Conservation (phyloP, 64 coral and sea anemone genomes). For the Hydrozoanthus tunicans region DNA sequence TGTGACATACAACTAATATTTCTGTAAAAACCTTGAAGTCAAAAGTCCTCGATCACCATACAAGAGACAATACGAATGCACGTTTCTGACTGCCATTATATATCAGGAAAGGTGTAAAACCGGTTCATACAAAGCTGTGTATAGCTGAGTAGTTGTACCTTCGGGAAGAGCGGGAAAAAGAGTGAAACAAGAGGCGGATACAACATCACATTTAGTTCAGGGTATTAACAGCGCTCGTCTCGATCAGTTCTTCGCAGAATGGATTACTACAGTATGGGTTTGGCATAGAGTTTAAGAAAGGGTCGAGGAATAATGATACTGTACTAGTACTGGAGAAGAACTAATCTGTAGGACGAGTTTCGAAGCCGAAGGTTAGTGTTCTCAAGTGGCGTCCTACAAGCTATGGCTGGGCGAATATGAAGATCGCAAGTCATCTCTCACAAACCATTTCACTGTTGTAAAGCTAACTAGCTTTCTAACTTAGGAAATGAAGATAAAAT, state of each 20-base stretch:
- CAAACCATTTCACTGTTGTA: not conserved
- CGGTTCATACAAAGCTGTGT: not conserved
- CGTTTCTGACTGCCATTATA: conserved; percentile 54
- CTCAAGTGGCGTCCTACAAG: not conserved
- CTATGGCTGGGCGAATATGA: not conserved
- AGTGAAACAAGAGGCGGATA: not conserved
- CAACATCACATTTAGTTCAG: not conserved
- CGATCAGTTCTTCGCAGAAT: not conserved
- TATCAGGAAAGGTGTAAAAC: conserved; percentile 40
- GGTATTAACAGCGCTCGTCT: too few relatives aligned
- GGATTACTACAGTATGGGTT: not conserved
- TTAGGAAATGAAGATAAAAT: not conserved
- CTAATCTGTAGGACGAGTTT: too few relatives aligned
- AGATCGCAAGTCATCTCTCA: not conserved
- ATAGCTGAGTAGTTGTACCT: conserved; percentile 17
- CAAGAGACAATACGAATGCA: conserved; percentile 58
- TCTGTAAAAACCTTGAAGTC: conserved; percentile 52
- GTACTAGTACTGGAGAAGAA: not conserved
- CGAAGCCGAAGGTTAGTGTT: not conserved
- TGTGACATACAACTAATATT: conserved; percentile 61
- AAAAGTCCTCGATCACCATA: conserved; percentile 48
- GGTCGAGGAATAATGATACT: not conserved
- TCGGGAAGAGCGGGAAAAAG: not conserved
- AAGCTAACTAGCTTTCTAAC: not conserved
- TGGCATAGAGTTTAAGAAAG: too few relatives aligned